phyloP scores from a whole-genome alignment of 2,888 invertebrate genomes.

The Diarsia dahlii region DNA sequence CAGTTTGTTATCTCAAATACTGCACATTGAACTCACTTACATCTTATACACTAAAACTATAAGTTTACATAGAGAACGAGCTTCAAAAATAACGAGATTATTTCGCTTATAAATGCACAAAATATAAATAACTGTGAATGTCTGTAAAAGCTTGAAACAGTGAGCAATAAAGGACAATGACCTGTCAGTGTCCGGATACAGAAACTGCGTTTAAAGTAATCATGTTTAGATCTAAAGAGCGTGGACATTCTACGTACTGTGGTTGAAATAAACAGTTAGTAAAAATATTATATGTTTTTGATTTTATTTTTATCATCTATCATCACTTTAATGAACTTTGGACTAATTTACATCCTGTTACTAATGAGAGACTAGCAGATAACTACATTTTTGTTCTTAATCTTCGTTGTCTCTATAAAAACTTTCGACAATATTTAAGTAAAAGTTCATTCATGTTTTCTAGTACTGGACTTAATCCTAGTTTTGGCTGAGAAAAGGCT shows the following conservation, averaged over 20 bases:
- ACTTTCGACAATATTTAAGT: background rate
- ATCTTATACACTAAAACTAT: slow-evolving; percentile 60
- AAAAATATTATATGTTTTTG: slow-evolving; percentile 76
- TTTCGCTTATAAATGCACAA: slow-evolving; percentile 68
- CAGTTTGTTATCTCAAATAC: slow-evolving; percentile 29
- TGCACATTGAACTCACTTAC: slow-evolving; percentile 53
- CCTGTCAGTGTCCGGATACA: slow-evolving; percentile 13
- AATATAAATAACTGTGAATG: slow-evolving; percentile 55
- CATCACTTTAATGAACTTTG: background rate
- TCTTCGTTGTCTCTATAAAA: too few species aligned
- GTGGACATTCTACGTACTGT: slow-evolving; percentile 80
- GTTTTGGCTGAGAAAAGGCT: background rate
- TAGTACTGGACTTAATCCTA: background rate
- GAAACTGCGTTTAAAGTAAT: slow-evolving; percentile 56
- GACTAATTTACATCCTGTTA: background rate
- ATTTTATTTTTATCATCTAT: slow-evolving; percentile 52
- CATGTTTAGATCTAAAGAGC: slow-evolving; percentile 69
- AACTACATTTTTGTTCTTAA: background rate
- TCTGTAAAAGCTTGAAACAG: slow-evolving; percentile 60
- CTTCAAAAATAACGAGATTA: slow-evolving; percentile 64
- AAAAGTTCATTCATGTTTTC: background rate
- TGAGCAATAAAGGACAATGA: slow-evolving; percentile 52
- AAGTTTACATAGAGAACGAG: slow-evolving; percentile 68
- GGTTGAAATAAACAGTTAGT: slow-evolving; percentile 89
- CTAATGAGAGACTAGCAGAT: background rate